Evolutionary conservation across 2,888 invertebrate species (phyloP).

Genomic region (Coenonympha arcania): DNA sequence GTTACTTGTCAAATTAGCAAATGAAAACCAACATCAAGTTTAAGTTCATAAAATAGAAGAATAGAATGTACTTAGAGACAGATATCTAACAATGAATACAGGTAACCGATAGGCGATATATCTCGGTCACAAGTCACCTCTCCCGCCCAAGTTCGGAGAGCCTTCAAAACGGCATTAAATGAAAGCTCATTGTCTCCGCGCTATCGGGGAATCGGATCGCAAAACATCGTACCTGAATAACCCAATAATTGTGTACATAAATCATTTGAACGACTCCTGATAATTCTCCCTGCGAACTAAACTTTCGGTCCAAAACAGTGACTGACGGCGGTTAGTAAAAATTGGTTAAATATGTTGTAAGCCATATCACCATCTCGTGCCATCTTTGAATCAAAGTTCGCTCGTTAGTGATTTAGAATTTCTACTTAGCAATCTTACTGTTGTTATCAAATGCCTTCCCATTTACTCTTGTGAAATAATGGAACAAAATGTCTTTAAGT

Average conservation of each 20-base stretch:
- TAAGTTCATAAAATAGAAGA: too few relatives aligned
- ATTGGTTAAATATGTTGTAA: too few relatives aligned
- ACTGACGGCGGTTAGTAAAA: background rate
- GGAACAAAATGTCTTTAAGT: too few relatives aligned
- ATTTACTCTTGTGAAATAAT: too few relatives aligned
- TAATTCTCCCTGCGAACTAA: constrained; percentile 66
- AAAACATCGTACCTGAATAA: constrained; percentile 71
- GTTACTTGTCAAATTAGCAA: too few relatives aligned
- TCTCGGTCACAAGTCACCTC: constrained; percentile 2
- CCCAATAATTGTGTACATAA: constrained; percentile 75
- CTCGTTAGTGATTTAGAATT: too few relatives aligned
- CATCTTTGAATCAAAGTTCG: too few relatives aligned
- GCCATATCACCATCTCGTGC: too few relatives aligned
- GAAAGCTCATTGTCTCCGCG: constrained; percentile 65
- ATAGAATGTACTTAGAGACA: too few relatives aligned
- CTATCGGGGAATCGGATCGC: constrained; percentile 66
- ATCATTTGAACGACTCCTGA: constrained; percentile 74
- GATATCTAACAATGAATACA: background rate
- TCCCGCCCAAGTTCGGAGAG: constrained; percentile 8
- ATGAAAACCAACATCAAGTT: too few relatives aligned
- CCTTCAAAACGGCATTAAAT: constrained; percentile 44
- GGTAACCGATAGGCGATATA: background rate
- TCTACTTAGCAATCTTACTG: too few relatives aligned
- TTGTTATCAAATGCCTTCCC: too few relatives aligned
- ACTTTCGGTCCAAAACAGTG: constrained; percentile 34